Conservation (phyloP, 2,797 vertebrate species). For the Hydrolagus colliei region DNA sequence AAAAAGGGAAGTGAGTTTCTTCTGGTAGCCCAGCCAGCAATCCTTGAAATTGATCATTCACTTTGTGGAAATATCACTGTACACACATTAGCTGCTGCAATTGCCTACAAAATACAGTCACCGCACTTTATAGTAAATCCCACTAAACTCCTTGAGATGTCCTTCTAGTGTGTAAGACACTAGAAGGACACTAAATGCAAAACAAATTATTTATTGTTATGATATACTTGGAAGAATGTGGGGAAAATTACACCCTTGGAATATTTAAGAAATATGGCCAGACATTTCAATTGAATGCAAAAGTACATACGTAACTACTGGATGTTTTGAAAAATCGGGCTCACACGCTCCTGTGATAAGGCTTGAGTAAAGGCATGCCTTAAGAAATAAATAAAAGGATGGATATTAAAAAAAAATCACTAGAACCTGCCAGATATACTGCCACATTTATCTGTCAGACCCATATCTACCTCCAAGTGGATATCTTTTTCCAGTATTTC, state of each 20-base stretch:
- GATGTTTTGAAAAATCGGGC: constrained; percentile 66
- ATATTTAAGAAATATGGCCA: neutral
- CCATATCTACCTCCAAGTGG: constrained; percentile 4
- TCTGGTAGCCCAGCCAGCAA: no score
- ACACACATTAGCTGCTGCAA: no score
- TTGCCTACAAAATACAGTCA: no score
- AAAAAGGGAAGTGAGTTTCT: no score
- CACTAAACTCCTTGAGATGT: no score
- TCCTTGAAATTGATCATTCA: no score
- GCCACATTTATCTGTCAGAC: neutral
- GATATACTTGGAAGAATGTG: neutral
- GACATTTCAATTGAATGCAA: neutral
- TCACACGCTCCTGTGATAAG: constrained; percentile 78
- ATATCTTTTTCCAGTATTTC: neutral
- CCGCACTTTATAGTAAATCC: no score
- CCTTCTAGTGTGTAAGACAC: no score
- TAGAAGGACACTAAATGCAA: no score
- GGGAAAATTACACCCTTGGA: neutral
- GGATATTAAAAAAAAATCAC: neutral
- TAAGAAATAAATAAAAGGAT: neutral
- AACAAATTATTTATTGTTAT: no score
- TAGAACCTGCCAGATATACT: neutral
- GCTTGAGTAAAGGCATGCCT: constrained; percentile 75
- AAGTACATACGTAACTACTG: constrained; percentile 66
- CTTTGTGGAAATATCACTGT: no score